Evolutionary conservation across 2,888 invertebrate species (phyloP).

Genomic region (Galerucella nymphaeae): DNA sequence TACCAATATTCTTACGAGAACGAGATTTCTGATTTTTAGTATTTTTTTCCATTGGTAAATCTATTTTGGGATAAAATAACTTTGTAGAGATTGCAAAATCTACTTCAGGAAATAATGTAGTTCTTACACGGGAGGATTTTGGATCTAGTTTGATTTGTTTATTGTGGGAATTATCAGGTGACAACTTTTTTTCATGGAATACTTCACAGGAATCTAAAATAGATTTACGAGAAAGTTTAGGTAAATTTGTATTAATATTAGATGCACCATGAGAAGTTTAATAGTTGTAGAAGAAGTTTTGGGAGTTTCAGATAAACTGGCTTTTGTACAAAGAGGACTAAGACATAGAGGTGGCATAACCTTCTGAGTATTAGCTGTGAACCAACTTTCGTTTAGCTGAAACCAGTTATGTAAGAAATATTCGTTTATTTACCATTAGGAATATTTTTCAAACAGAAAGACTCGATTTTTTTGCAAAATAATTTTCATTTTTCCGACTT

Average conservation of each 20-base stretch:
- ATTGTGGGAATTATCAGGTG: slow-evolving; percentile 42
- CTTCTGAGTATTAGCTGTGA: slow-evolving; percentile 40
- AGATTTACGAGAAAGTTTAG: slow-evolving; percentile 59
- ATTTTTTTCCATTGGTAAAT: slow-evolving; percentile 43
- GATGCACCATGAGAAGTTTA: slow-evolving; percentile 60
- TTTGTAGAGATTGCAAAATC: slow-evolving; percentile 67
- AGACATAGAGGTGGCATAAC: slow-evolving; percentile 51
- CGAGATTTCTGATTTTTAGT: slow-evolving; percentile 32
- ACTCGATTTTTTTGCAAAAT: too few species aligned
- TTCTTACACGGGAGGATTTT: slow-evolving; percentile 60
- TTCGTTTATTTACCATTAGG: too few species aligned
- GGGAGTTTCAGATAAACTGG: slow-evolving; percentile 47
- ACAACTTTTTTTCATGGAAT: slow-evolving; percentile 46
- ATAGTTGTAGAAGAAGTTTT: slow-evolving; percentile 55
- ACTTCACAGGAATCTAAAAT: slow-evolving; percentile 50
- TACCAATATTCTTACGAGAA: slow-evolving; percentile 60
- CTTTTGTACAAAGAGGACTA: slow-evolving; percentile 45
- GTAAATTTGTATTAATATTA: slow-evolving; percentile 53
- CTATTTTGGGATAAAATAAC: slow-evolving; percentile 69
- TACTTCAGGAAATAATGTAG: slow-evolving; percentile 60
- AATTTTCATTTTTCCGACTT: too few species aligned
- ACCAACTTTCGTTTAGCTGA: too few species aligned
- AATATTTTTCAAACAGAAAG: too few species aligned
- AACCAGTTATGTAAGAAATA: too few species aligned
- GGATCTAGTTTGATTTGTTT: slow-evolving; percentile 46